Base-by-base conservation (phyloP, 2,888 invertebrate species). In the Dorcus parallelipipedus region DNA sequence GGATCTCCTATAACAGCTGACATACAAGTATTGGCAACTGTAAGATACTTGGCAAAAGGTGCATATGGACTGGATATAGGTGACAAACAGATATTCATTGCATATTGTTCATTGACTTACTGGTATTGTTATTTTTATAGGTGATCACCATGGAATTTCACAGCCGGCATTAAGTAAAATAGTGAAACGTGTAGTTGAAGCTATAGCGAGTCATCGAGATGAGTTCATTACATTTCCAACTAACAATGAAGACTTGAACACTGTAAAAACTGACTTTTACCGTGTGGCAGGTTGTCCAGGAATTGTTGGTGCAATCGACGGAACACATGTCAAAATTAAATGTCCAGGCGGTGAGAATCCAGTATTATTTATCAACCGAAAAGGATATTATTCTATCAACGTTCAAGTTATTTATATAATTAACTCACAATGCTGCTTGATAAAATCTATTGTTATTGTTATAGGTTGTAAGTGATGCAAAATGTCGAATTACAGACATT, bases 111-210 rank as follows among this genome's bases (percentile, higher is more conserved):
- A 26, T 26, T 26, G 26, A 26, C 26, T 26, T 26, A 26, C 26
- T 20, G 3, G 14, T 45, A 9, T 45, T 45, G 3, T 45, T 45
- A 8, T 20, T 45, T 45, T 45, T 9, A 20, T 45, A 45, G 45
- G 45, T n/a, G 45, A 45, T 45, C 45, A 45, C 45, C 45, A 45
- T 10, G 45, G 45, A 9, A 20, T 45, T 45, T 23, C 17, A 20
- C 45, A 45, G 45, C 23, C 45, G 17, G 10, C 45, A 45, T 45
- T 45, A 45, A 45, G 45, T 45, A 45, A 23, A 45, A 45, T 45
- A 9, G 5, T 45, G n/a, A 45, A 45, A 45, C 17, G 10, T 20
- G 45, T 45, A 20, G 45, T 45, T n/a, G 14, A 45, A 45, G 45
- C 45, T 3, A 20, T 45, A 45, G 45, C 45, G 23, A 23, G 23